Conservation (phyloP, 2,797 vertebrate species). For the Hydrolagus colliei region DNA sequence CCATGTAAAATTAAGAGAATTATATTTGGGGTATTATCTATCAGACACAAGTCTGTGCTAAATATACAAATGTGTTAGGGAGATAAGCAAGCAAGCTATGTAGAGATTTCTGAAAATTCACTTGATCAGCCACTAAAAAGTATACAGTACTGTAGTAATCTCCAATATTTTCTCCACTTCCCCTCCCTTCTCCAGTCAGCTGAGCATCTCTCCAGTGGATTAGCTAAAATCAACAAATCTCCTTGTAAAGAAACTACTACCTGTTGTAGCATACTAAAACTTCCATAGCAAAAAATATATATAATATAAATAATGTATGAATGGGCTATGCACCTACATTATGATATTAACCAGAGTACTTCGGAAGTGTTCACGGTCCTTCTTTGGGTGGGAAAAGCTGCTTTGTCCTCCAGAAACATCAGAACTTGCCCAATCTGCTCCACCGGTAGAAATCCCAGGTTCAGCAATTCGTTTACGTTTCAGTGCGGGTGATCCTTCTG, state of each 20-base stretch:
- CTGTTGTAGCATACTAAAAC: neutral
- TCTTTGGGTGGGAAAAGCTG: conserved; percentile 44
- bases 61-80: neutral
- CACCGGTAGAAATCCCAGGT: conserved; percentile 32
- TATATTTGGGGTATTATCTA: neutral
- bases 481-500: neutral
- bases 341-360: conserved; percentile 62
- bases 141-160: too few relatives aligned
- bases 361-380: conserved; percentile 54
- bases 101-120: too few relatives aligned
- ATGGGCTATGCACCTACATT: conserved; percentile 50
- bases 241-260: neutral
- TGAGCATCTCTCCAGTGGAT: neutral
- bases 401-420: conserved; percentile 41
- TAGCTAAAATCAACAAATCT: neutral
- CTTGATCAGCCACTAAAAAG: too few relatives aligned
- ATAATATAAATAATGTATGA: neutral
- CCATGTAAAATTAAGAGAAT: neutral
- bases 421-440: conserved; percentile 34
- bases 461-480: conserved; percentile 38
- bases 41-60: neutral
- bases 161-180: too few relatives aligned
- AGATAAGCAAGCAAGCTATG: too few relatives aligned
- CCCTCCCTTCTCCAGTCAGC: too few relatives aligned
- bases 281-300: neutral